Conservation (phyloP, 2,888 invertebrate genomes). For the Nymphalis urticae region DNA sequence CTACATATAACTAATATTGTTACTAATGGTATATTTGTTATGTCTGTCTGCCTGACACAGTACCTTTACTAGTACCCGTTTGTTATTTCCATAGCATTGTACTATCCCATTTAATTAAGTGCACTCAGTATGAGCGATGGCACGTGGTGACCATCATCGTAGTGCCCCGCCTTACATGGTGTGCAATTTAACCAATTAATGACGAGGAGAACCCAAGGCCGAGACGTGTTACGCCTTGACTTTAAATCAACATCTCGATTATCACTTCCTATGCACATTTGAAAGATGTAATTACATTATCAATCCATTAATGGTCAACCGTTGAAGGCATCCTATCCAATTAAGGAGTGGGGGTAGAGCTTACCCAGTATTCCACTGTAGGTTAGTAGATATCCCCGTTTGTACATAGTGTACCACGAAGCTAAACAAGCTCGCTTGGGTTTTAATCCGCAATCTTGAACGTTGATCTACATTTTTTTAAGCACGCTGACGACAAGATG, state of each 20-base stretch:
- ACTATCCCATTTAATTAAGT: conserved; percentile 43
- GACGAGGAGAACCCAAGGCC: conserved; percentile 68
- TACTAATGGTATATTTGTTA: not conserved
- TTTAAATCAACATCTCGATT: conserved; percentile 27
- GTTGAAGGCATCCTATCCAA: no score
- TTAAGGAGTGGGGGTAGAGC: no score
- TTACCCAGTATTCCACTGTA: no score
- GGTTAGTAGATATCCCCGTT: no score
- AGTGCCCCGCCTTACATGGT: conserved; percentile 64
- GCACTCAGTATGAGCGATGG: conserved; percentile 49
- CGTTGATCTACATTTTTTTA: no score
- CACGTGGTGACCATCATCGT: conserved; percentile 64
- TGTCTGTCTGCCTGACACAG: not conserved
- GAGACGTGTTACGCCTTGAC: conserved; percentile 34
- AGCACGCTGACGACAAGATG: no score
- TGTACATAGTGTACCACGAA: no score
- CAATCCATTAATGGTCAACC: no score
- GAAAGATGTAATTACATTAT: not conserved
- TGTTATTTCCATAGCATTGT: conserved; percentile 5
- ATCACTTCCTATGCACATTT: conserved; percentile 26
- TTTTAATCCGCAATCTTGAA: no score
- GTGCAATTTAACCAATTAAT: conserved; percentile 72
- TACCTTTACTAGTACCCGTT: not conserved
- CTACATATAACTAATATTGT: no score
- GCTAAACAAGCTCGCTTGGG: no score